Evolutionary conservation across 92 coral and sea anemone genomes (phyloP), one percentile per base, ranked within the genome.

Genomic region (Palythoa caribaeorum): DNA sequence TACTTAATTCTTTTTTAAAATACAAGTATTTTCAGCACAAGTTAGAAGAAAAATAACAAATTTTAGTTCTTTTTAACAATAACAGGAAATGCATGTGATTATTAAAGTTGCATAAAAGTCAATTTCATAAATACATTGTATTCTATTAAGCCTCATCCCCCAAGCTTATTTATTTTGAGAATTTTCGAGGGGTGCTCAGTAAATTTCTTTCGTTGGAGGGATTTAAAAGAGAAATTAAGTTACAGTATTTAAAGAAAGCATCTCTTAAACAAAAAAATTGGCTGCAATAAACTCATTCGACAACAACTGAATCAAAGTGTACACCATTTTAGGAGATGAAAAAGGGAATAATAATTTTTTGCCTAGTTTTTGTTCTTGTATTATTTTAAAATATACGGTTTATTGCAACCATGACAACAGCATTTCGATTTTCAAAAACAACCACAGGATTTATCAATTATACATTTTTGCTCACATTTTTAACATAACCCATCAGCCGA

Each of bases 401-500:
- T 60, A 60, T 60, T 60, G 68, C 68, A 60, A 60, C 68, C 68
- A 60, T 60, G 68, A 60, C 68, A 60, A 60, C 68, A 60, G 68
- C 68, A 60, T 60, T 60, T 60, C 68, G 68, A 60, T 60, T 60
- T 60, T 60, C 68, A 60, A 60, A 60, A 60, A 60, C 68, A 60
- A 14, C 20, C 68, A 60, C n/a, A 60, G 20, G 20, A 60, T 60
- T 60, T 60, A 60, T 60, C 68, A 60, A 60, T 60, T 60, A 60
- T 60, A 60, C 68, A 60, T 60, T 60, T 60, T 60, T 60, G 68
- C 68, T 60, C 68, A 60, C 68, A 60, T 60, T 60, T 60, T 60
- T 60, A 60, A 60, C 68, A 54, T 54, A 54, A 54, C 60, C 60
- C 60, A 54, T 54, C 60, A 54, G 60, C 60, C 6, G 13, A 54